A percentile compares a stretch with the other conserved stretches of the same genome.
Conservation (phyloP, 2,888 invertebrate genomes). For the Caenorhabditis sulstoni region DNA sequence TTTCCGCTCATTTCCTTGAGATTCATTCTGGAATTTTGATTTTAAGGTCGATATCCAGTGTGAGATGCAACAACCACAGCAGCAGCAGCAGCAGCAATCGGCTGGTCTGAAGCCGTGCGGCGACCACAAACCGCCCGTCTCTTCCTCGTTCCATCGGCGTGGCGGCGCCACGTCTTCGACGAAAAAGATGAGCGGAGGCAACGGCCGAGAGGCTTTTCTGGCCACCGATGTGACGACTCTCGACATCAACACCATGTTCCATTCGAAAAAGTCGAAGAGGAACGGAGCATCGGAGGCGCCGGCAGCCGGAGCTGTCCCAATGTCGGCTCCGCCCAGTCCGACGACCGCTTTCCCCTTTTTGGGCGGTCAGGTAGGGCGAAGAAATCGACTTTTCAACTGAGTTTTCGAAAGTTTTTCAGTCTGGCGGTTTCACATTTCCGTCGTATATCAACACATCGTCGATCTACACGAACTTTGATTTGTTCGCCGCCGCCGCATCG, state of each 20-base stretch:
- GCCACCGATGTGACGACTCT: constrained; percentile 49
- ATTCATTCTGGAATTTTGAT: no score
- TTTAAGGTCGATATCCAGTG: no score
- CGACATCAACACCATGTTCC: constrained; percentile 41
- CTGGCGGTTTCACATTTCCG: constrained; percentile 9
- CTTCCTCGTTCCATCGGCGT: neutral
- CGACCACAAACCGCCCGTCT: neutral
- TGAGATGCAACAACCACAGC: constrained; percentile 2
- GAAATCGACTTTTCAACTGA: neutral
- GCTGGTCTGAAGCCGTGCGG: constrained; percentile 11
- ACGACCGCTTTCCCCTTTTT: neutral
- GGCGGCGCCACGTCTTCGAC: no score
- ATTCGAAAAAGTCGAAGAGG: constrained; percentile 30
- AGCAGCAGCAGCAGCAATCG: neutral
- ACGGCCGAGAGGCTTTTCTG: constrained; percentile 11
- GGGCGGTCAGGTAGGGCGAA: neutral
- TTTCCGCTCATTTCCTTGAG: no score
- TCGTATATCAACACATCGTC: constrained; percentile 11
- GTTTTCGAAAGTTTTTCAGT: neutral
- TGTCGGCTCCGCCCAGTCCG: neutral
- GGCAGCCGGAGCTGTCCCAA: neutral
- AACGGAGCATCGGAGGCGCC: neutral
- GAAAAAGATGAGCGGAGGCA: neutral
- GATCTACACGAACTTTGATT: constrained; percentile 31
- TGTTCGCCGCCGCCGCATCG: neutral